These are phyloP conservation scores for Steatocranus sp. DNA, from an alignment of 2,797 vertebrate genomes.

Conservation along the genomic window DNA sequence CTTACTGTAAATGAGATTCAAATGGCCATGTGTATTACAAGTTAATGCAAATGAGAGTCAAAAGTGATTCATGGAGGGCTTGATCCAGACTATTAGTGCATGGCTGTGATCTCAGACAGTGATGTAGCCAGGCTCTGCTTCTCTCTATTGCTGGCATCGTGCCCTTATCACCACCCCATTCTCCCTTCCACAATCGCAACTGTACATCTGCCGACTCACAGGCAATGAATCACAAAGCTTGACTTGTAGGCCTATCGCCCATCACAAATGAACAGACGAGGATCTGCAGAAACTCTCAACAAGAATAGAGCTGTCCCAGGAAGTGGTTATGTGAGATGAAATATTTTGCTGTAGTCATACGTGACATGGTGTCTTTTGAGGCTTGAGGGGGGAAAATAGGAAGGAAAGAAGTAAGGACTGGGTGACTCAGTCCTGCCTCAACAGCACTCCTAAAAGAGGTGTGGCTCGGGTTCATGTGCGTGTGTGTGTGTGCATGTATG, in stretches of 20 bases:
- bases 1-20: conserved; percentile 11
- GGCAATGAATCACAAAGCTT: conserved; percentile 44
- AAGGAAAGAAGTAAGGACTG: conserved; percentile 22
- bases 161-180: conserved; percentile 27
- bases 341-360: not conserved
- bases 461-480: not conserved
- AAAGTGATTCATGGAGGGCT: conserved; percentile 42
- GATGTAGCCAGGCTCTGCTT: conserved; percentile 49
- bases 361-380: conserved; percentile 6
- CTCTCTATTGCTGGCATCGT: conserved; percentile 44
- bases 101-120: conserved; percentile 62
- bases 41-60: conserved; percentile 31
- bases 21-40: conserved; percentile 29
- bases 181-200: conserved; percentile 47
- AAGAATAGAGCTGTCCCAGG: conserved; percentile 12
- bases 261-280: not conserved
- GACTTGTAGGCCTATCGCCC: conserved; percentile 1
- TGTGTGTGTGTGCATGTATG: not conserved
- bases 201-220: conserved; percentile 51
- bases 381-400: not conserved
- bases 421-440: conserved; percentile 67
- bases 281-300: not conserved
- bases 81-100: conserved; percentile 46
- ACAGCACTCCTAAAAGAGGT: conserved; percentile 61
- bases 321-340: not conserved